Conservation (phyloP, 1,140 invertebrate genomes). For the Spodoptera frugiperda region DNA sequence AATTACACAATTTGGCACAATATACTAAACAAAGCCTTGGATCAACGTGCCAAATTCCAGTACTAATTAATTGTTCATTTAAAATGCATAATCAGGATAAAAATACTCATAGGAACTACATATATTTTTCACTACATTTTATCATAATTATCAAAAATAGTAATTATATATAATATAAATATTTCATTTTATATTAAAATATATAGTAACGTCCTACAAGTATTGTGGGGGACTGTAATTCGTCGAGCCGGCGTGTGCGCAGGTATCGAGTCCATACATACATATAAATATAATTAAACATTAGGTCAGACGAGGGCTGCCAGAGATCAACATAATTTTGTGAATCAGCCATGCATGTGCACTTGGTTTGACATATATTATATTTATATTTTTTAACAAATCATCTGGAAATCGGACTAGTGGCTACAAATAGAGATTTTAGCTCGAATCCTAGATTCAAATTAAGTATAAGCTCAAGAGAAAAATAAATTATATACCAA, state of each 20-base stretch:
- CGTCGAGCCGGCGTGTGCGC: neutral
- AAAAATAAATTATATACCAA: too few relatives aligned
- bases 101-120: neutral
- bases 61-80: too few relatives aligned
- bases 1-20: neutral
- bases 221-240: neutral
- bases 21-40: too few relatives aligned
- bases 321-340: conserved; percentile 54
- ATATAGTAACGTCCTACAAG: too few relatives aligned
- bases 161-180: too few relatives aligned
- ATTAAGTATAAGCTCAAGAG: too few relatives aligned
- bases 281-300: conserved; percentile 59
- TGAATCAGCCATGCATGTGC: conserved; percentile 10
- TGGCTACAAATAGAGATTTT: too few relatives aligned
- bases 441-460: too few relatives aligned
- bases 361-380: conserved; percentile 24
- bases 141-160: neutral
- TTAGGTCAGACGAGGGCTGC: conserved; percentile 51
- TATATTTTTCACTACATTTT: neutral
- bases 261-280: conserved; percentile 41
- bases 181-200: too few relatives aligned
- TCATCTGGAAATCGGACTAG: neutral
- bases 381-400: neutral
- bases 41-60: too few relatives aligned
- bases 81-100: too few relatives aligned